Conservation (phyloP, 2,888 invertebrate genomes). For the Habrosyne pyritoides region DNA sequence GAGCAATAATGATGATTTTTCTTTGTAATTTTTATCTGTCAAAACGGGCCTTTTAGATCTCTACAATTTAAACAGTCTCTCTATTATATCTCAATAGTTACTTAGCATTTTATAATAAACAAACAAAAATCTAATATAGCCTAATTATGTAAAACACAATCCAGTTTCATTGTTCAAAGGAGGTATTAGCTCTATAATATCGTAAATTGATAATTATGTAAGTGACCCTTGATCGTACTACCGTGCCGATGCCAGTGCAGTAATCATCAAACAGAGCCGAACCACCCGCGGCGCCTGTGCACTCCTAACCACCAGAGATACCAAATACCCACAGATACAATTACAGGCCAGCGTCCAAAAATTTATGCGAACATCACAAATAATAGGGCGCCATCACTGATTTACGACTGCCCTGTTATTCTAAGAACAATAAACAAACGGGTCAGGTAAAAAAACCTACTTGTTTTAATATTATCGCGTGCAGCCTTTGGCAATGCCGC, state of each 20-base stretch:
- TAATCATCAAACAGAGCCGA: constrained; percentile 26
- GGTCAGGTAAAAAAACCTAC: constrained; percentile 62
- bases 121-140: not conserved
- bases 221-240: constrained; percentile 23
- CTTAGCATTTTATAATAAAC: not conserved
- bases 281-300: constrained; percentile 63
- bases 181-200: not conserved
- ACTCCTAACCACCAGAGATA: constrained; percentile 19
- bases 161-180: not conserved
- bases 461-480: constrained; percentile 63
- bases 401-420: constrained; percentile 69
- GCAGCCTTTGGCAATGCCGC: constrained; percentile 45
- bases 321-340: constrained; percentile 49
- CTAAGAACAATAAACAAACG: constrained; percentile 61
- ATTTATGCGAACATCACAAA: constrained; percentile 72
- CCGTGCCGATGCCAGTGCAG: constrained; percentile 22
- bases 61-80: no score
- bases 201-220: constrained; percentile 14
- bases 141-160: not conserved
- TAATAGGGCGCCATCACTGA: constrained; percentile 80
- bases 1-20: no score
- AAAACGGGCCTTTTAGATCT: no score
- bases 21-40: no score
- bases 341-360: constrained; percentile 52
- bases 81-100: not conserved